Evolutionary conservation across 1,140 invertebrate genomes (phyloP).

Genomic region (Hyles euphorbiae): DNA sequence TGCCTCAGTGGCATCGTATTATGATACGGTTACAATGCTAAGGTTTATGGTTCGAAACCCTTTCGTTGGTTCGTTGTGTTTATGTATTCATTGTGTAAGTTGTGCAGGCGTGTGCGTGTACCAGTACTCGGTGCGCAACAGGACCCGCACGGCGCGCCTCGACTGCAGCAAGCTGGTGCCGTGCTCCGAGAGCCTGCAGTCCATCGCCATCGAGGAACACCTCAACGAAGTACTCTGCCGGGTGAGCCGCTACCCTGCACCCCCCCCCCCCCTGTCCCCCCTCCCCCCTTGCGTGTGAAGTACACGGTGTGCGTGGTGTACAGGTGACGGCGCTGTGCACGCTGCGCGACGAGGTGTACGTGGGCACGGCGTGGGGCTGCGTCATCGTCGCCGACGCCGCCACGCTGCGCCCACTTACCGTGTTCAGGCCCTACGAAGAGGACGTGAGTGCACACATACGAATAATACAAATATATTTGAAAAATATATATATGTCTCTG

Average conservation of each 20-base stretch:
- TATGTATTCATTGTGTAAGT: neutral
- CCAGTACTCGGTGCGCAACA: conserved; percentile 87
- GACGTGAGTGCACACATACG: conserved; percentile 76
- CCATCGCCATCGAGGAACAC: conserved; percentile 93
- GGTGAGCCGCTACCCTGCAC: conserved; percentile 56
- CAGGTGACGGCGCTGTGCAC: conserved; percentile 87
- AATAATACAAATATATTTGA: neutral
- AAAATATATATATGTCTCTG: too few species aligned
- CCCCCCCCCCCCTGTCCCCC: neutral
- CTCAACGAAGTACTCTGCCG: conserved; percentile 87
- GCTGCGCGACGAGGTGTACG: conserved; percentile 84
- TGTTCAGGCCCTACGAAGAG: conserved; percentile 93
- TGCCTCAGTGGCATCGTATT: too few species aligned
- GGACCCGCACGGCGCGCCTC: conserved; percentile 83
- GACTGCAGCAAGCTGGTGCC: conserved; percentile 95
- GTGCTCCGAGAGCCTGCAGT: conserved; percentile 93
- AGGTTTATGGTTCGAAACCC: too few species aligned
- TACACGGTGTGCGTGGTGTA: too few species aligned
- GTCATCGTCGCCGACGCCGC: conserved; percentile 89
- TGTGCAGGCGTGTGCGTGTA: conserved; percentile 77
- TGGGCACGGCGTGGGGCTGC: conserved; percentile 95
- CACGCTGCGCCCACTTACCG: conserved; percentile 89
- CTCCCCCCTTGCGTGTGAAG: neutral
- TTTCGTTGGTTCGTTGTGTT: neutral
- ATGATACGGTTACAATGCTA: too few species aligned